Percentiles rank a stretch among this genome's conserved stretches.
Conservation (phyloP, 1,140 invertebrate species). For the Rhagoletis pomonella region DNA sequence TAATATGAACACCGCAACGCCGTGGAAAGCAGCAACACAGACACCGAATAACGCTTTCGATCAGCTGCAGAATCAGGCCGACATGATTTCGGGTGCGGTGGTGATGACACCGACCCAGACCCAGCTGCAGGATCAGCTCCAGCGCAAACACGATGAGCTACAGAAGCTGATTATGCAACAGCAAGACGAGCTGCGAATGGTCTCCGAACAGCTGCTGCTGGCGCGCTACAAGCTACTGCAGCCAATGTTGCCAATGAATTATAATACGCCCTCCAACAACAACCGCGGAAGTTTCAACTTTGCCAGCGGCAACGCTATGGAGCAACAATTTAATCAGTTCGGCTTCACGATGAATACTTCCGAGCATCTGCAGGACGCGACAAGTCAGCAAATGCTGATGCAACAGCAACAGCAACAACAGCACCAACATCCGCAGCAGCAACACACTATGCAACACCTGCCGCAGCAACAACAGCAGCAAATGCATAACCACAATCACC, state of each 20-base stretch:
- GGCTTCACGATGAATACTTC: conserved; percentile 63
- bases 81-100: conserved; percentile 64
- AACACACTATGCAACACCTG: conserved; percentile 60
- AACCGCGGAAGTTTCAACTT: conserved; percentile 62
- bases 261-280: conserved; percentile 53
- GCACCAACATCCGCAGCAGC: conserved; percentile 60
- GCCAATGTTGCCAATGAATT: conserved; percentile 75
- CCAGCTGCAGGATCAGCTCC: conserved; percentile 84
- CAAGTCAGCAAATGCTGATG: conserved; percentile 69
- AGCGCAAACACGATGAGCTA: conserved; percentile 88
- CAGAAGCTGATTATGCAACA: conserved; percentile 89
- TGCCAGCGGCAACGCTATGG: conserved; percentile 63
- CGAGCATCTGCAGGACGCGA: conserved; percentile 51
- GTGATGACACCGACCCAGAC: conserved; percentile 78
- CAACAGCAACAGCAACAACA: conserved; percentile 62
- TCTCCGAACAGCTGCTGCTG: conserved; percentile 90
- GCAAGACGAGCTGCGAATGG: conserved; percentile 87
- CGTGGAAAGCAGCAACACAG: conserved; percentile 2
- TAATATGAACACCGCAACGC: conserved; percentile 21
- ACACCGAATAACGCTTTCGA: not conserved
- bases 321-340: conserved; percentile 71
- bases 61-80: conserved; percentile 59
- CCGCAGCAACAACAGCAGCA: conserved; percentile 27
- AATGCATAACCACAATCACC: conserved; percentile 12
- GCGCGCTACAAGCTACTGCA: conserved; percentile 86